Evolutionary conservation across 1,140 invertebrate species (phyloP).

Genomic region (Gryllus bimaculatus): DNA sequence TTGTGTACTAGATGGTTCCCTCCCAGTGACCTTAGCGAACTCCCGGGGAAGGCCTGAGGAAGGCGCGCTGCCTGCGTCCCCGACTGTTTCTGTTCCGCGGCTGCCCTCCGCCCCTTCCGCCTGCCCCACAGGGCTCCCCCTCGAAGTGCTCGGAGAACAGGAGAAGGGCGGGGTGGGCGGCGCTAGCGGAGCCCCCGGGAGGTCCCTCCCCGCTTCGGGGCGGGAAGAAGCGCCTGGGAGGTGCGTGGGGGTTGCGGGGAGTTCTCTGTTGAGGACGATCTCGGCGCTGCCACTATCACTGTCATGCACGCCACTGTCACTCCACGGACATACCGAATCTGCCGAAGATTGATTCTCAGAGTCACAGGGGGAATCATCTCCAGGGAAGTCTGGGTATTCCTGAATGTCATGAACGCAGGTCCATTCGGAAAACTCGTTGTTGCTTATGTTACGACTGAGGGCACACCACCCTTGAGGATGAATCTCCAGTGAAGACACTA

Average conservation of each 20-base stretch:
- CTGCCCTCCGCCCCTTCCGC: neutral
- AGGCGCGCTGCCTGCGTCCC: neutral
- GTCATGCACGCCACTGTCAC: neutral
- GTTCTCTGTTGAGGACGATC: neutral
- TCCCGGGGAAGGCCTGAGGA: conserved; percentile 53
- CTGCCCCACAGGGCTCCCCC: neutral
- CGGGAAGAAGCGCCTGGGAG: neutral
- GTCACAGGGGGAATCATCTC: conserved; percentile 6
- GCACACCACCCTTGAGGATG: conserved; percentile 88
- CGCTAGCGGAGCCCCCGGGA: no score
- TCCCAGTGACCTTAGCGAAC: conserved; percentile 46
- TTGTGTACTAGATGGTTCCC: conserved; percentile 48
- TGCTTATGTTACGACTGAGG: conserved; percentile 75
- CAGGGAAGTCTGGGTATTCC: conserved; percentile 35
- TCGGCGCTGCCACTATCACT: conserved; percentile 9
- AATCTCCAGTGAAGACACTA: conserved; percentile 80
- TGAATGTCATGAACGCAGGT: conserved; percentile 90
- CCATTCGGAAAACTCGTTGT: conserved; percentile 67
- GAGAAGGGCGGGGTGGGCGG: neutral
- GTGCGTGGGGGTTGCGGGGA: neutral
- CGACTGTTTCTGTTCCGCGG: neutral
- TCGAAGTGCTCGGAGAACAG: neutral
- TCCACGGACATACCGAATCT: neutral
- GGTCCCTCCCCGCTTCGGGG: conserved; percentile 7
- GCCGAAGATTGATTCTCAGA: neutral